Evolutionary conservation across 2,888 invertebrate species (phyloP).

Genomic region (Micropterix aruncella): DNA sequence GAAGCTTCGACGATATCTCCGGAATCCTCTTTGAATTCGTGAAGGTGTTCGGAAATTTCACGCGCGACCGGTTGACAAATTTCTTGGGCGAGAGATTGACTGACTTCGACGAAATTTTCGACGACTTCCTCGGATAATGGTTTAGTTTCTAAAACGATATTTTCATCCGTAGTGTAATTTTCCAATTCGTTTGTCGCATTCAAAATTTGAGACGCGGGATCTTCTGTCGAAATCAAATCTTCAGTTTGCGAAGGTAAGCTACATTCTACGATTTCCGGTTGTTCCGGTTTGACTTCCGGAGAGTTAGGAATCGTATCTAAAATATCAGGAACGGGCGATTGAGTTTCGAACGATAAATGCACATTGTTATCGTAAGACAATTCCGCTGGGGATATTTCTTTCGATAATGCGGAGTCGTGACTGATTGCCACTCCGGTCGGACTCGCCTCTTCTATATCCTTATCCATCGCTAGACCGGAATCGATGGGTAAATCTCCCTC

Average conservation of each 20-base stretch:
- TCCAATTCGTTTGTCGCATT: no score
- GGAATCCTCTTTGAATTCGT: slow-evolving; percentile 13
- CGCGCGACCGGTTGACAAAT: slow-evolving; percentile 19
- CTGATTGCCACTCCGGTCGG: slow-evolving; percentile 4
- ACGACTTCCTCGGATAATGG: no score
- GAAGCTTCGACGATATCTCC: slow-evolving; percentile 9
- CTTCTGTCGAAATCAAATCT: no score
- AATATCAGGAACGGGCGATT: slow-evolving; percentile 1
- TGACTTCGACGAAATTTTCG: slow-evolving; percentile 15
- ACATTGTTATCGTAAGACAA: slow-evolving; percentile 6
- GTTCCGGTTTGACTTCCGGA: no score
- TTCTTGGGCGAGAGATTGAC: slow-evolving; percentile 14
- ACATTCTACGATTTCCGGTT: no score
- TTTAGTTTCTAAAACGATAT: no score
- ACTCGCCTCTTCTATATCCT: neutral
- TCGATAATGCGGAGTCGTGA: slow-evolving; percentile 8
- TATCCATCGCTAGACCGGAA: neutral
- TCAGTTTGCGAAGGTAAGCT: no score
- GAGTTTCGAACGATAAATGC: slow-evolving; percentile 6
- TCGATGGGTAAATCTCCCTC: slow-evolving; percentile 6
- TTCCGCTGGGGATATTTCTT: slow-evolving; percentile 8
- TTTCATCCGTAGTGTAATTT: no score
- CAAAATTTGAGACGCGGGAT: no score
- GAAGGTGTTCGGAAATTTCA: slow-evolving; percentile 35
- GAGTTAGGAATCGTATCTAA: no score